phyloP scores from a whole-genome alignment of 2,113 vertebrate species.

The Scalopus aquaticus region DNA sequence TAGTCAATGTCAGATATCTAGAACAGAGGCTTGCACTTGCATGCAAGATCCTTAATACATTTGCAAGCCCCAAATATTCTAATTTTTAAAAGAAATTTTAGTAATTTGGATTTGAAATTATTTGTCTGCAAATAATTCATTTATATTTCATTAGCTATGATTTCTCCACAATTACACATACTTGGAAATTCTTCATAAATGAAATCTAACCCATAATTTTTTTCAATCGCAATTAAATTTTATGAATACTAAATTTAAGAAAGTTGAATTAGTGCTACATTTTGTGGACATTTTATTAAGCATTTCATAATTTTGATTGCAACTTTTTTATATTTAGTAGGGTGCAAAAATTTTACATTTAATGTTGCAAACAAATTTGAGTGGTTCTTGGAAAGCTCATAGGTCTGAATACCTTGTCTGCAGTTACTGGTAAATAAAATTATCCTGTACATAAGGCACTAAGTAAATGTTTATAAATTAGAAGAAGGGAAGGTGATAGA shows the following conservation, averaged over 20 bases:
- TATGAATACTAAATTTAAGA: slow-evolving; percentile 21
- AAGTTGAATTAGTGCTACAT: neutral
- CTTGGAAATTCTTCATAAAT: slow-evolving; percentile 8
- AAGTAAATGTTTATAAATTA: neutral
- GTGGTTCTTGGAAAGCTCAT: neutral
- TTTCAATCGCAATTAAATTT: neutral
- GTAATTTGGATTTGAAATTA: slow-evolving; percentile 8
- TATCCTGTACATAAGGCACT: neutral
- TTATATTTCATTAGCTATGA: neutral
- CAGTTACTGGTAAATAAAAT: neutral
- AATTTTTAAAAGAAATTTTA: slow-evolving; percentile 26
- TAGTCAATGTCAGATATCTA: neutral
- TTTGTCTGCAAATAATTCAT: neutral
- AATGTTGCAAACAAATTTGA: neutral
- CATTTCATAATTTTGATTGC: neutral
- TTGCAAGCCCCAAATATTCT: neutral
- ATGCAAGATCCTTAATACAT: neutral
- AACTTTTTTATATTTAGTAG: neutral
- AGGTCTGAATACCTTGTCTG: neutral
- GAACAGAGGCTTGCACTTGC: neutral
- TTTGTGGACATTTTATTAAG: neutral
- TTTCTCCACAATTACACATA: neutral
- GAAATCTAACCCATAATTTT: neutral
- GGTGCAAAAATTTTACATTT: neutral
- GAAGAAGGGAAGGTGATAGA: neutral